Evolutionary conservation across 2,797 vertebrate species (phyloP), one percentile per base, ranked within the genome.

Genomic region (Intellagama lesueurii): DNA sequence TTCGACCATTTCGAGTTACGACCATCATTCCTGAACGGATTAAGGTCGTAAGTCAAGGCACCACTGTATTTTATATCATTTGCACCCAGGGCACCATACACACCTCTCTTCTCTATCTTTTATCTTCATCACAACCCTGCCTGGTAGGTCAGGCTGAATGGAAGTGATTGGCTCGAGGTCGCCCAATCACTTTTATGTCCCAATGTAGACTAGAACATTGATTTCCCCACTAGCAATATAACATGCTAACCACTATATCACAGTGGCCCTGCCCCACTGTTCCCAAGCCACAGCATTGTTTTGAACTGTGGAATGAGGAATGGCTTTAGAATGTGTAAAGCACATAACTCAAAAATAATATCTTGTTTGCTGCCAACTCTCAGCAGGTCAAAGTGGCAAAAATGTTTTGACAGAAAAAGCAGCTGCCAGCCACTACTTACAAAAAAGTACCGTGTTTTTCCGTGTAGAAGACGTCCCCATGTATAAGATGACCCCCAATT

Each of bases 351-450:
- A 8, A 35, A 64, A 85, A 12, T 22, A 68, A 85, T 4, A 3
- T 22, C n/a, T 26, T 32, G 19, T 64, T 70, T 14, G 47, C 40
- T 80, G 68, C 83, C 76, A 85, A 26, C 19, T 64, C 68, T 80
- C 77, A 85, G 83, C 66, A 73, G 66, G 32, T 44, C 76, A 72
- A 72, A 28, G 32, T 17, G 85, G 76, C 88, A 80, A 85, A 47
- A 66, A 73, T 60, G 28, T 47, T 81, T 4, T 81, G 49, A 73
- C 56, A 81, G 49, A 86, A 80, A 80, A 60, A 89, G 7, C 28
- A 79, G 40, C 77, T 89, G 88, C 66, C 64, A 60, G 82, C 66
- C 70, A 56, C 78, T 70, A 72, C 17, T 14, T 56, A n/a, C 32
- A 19, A n/a, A 12, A 49, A 40, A 40, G 40, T 40, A 40, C 40